Evolutionary conservation across 2,797 vertebrate genomes (phyloP), one percentile per base, ranked within the genome.

Genomic region (Erithacus rubecula): DNA sequence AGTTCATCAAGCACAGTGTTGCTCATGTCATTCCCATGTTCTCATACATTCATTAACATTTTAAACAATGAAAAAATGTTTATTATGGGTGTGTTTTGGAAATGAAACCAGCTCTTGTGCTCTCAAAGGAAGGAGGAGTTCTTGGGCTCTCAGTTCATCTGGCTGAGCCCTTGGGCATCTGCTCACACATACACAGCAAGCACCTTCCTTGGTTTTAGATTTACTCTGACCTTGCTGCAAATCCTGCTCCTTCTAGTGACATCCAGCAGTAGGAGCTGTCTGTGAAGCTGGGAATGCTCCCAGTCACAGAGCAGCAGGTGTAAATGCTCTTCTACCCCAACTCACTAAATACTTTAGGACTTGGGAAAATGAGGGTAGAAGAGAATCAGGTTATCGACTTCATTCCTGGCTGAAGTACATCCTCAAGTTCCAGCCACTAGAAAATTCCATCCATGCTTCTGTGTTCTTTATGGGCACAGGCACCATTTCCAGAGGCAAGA

Each of bases 131-230:
- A 75, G 34, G 11, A 92, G 21, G 6, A 24, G 27, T 34, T 68
- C 30, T 67, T 7, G 0, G 12, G n/a, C 20, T 77, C 34, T 43
- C 36, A 30, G 19, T 60, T 78, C 41, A 60, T 29, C 68, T 14
- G 6, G 36, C 21, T 18, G 3, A 36, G 29, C 41, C 71, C 53
- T 43, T 20, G 8, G 87, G 14, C 49, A 29, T 52, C 49, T 77
- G 49, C n/a, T 81, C 49, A 43, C 3, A 0, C 5, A 9, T 9
- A 56, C 5, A 3, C 5, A 10, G 34, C 0, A 2, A 68, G n/a
- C 14, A 49, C 39, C 37, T 46, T 37, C 17, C 27, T 58, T 71
- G 29, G 8, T 51, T 78, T 75, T 6, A 9, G 39, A 55, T 9
- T 29, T 63, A 4, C n/a, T 83, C 36, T 72, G 27, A 76, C 3